phyloP scores from a whole-genome alignment of 2,113 vertebrate species.

The Pseudorectes ferrugineus region DNA sequence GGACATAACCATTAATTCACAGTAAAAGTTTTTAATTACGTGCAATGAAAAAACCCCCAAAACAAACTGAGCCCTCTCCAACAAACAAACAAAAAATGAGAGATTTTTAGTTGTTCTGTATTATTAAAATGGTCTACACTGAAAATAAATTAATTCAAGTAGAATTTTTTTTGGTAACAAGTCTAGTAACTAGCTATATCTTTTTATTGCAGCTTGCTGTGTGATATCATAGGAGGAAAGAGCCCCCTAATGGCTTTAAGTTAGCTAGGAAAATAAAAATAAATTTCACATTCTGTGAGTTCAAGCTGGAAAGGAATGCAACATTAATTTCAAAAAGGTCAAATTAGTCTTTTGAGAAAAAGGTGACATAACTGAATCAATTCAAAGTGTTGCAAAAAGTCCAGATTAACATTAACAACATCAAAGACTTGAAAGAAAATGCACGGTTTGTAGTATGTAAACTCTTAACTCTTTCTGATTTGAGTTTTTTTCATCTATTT shows the following conservation, averaged over 20 bases:
- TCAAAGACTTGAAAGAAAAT: background rate
- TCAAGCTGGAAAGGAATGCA: background rate
- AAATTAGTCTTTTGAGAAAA: background rate
- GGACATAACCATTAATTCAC: background rate
- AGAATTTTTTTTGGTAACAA: background rate
- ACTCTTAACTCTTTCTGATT: background rate
- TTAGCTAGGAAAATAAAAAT: slow-evolving; percentile 19
- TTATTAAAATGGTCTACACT: background rate
- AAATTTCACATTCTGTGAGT: background rate
- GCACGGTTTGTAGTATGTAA: background rate
- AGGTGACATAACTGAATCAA: background rate
- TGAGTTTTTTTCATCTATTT: background rate
- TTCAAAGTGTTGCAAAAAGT: background rate
- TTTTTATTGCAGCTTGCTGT: background rate
- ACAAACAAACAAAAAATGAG: background rate
- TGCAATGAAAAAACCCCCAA: background rate
- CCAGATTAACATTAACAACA: background rate
- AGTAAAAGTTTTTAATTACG: background rate
- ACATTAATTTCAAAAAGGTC: background rate
- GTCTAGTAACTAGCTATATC: background rate
- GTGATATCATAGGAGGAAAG: slow-evolving; percentile 64
- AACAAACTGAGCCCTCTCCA: background rate
- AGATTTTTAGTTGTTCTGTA: background rate
- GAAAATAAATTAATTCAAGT: background rate
- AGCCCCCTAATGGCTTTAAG: slow-evolving; percentile 74